Conservation (phyloP, 2,888 invertebrate species). For the Tholera decimalis region DNA sequence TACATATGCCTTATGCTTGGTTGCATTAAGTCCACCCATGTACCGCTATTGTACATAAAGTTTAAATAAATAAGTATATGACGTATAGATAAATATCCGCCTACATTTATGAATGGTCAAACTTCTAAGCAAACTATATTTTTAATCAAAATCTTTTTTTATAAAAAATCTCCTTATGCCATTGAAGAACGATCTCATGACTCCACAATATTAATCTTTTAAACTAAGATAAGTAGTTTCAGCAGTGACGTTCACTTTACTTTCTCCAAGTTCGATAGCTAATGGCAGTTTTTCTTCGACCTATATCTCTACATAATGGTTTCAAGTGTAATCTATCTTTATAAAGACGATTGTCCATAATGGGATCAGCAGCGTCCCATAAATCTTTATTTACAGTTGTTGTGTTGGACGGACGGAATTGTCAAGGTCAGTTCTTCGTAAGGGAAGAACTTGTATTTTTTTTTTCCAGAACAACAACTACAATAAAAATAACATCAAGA, state of each 20-base stretch:
- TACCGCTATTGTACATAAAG: too few relatives aligned
- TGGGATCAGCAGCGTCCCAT: slow-evolving; percentile 33
- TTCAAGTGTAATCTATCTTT: slow-evolving; percentile 47
- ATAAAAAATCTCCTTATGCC: background rate
- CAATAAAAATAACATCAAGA: too few relatives aligned
- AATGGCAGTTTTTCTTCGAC: slow-evolving; percentile 43
- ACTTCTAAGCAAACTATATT: background rate
- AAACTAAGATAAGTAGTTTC: slow-evolving; percentile 10
- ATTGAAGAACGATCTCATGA: slow-evolving; percentile 35
- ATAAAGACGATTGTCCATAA: slow-evolving; percentile 49
- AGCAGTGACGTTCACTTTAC: slow-evolving; percentile 11
- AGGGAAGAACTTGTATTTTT: too few relatives aligned
- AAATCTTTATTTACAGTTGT: slow-evolving; percentile 51
- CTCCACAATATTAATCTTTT: slow-evolving; percentile 18
- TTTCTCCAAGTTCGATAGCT: slow-evolving; percentile 12
- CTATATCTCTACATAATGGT: slow-evolving; percentile 25
- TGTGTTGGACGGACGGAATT: background rate
- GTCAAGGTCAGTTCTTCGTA: slow-evolving; percentile 9
- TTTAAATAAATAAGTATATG: too few relatives aligned
- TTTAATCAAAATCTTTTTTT: background rate
- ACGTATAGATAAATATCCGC: too few relatives aligned
- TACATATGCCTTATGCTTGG: too few relatives aligned
- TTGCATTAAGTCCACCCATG: too few relatives aligned
- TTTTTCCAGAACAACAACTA: too few relatives aligned
- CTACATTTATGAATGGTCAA: background rate